Evolutionary conservation across 2,888 invertebrate genomes (phyloP), one percentile per base, ranked within the genome.

Genomic region (Polydesmus complanatus): DNA sequence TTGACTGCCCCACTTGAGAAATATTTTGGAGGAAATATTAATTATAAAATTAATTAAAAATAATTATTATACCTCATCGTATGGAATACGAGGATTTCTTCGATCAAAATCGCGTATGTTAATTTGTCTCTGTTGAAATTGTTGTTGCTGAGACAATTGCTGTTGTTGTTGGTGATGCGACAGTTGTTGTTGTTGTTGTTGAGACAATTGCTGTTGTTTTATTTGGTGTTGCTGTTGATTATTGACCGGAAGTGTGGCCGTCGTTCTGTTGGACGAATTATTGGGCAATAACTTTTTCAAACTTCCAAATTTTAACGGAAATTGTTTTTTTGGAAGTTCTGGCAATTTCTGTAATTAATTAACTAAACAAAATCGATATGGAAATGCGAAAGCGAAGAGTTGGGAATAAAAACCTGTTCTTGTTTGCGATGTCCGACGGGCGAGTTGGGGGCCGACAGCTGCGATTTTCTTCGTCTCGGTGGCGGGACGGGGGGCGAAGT

Each of bases 401-500:
- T 37, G 14, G 37, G 37, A 8, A 8, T 37, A 8, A n/a, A n/a
- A n/a, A 37, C 51, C 3, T 58, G 48, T 26, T 3, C 37, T 2
- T 56, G 53, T n/a, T 54, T 52, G 19, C 60, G 55, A 19, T 58
- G 60, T 27, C 60, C 54, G 50, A 63, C 60, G 8, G 66, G 64
- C 19, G 64, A 64, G 25, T 69, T 69, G 49, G 70, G 73, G 69
- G 72, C 70, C 53, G 65, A 66, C 68, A 70, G 66, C 70, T 68
- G 67, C 64, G 75, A 72, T 66, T 78, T 78, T 65, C 79, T 78
- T 68, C 78, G 73, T 65, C 80, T 69, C 0, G 80, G 80, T 1
- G 86, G 86, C 50, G 86, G 84, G 49, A 85, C 79, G 1, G 75
- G 82, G 68, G 73, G 77, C 2, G 80, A 79, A 21, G 77, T 73